Percentiles rank a stretch among this genome's conserved stretches.
phyloP scores from a whole-genome alignment of 2,797 vertebrate species.

The Basileuterus tristriatus region DNA sequence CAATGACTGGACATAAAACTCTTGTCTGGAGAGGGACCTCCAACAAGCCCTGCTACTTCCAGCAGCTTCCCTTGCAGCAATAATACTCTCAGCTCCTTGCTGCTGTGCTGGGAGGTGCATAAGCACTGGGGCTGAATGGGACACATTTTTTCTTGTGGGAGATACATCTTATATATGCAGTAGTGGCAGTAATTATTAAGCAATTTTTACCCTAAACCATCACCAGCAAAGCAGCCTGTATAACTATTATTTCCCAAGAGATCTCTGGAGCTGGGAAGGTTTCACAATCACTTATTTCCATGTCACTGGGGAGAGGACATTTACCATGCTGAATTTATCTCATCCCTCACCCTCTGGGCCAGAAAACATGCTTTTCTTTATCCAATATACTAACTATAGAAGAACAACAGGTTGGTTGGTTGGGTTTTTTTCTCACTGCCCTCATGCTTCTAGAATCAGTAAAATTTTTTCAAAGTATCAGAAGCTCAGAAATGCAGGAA shows the following conservation, averaged over 20 bases:
- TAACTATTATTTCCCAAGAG: background rate
- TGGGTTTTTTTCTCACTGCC: background rate
- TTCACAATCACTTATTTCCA: background rate
- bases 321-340: background rate
- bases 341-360: background rate
- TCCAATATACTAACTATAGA: background rate
- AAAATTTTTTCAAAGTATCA: conserved; percentile 42
- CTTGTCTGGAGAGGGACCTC: background rate
- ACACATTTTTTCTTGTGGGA: background rate
- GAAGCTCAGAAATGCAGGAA: conserved; percentile 57
- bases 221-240: background rate
- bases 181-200: background rate
- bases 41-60: background rate
- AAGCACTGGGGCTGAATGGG: background rate
- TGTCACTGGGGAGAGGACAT: background rate
- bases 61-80: background rate
- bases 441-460: conserved; percentile 21
- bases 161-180: background rate
- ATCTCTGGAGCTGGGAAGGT: background rate
- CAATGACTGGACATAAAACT: background rate
- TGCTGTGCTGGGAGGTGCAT: background rate
- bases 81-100: background rate
- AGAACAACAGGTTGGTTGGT: background rate
- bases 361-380: background rate
- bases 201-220: background rate